Evolutionary conservation across 1,140 invertebrate genomes (phyloP), one percentile per base, ranked within the genome.

Genomic region (Oncopodura yosiiana): DNA sequence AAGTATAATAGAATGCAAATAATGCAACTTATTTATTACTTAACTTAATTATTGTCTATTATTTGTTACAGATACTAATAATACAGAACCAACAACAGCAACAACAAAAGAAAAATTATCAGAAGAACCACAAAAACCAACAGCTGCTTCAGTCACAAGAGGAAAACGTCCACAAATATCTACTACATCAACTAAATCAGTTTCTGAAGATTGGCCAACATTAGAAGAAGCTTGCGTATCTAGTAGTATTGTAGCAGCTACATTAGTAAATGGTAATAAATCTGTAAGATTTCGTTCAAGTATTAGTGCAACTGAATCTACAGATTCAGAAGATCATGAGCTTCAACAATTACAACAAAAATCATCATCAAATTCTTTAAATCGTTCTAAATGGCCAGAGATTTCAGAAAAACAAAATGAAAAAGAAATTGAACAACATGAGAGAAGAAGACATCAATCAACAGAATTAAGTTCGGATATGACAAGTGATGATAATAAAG

Each of bases 161-260:
- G n/a, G n/a, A n/a, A n/a, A n/a, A n/a, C n/a, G n/a, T n/a, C n/a
- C n/a, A n/a, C n/a, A n/a, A n/a, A n/a, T n/a, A n/a, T 16, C 26
- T 29, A 30, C 44, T 18, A 30, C 29, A 8, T 27, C 27, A n/a
- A 16, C 38, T 41, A 8, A 41, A 23, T 3, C 46, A 23, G 23
- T 36, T 30, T 32, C 30, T 3, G 51, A 57, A 21, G 60, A 61
- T 32, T 61, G 60, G 60, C 60, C 60, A 27, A 48, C 60, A 16
- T 36, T 61, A 5, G 49, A 53, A 16, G 54, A 61, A 23, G 48
- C 55, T n/a, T 18, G 41, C 16, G 18, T 51, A 8, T 23, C 46
- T 3, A 23, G 23, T 14, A 21, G 1, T 16, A n/a, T 18, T 1
- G 14, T 18, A 18, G 24, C 37, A 27, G 41, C 14, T 32, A 41